Base-by-base conservation (phyloP, 2,797 vertebrate species). In the Spinibarbus caldwelli region DNA sequence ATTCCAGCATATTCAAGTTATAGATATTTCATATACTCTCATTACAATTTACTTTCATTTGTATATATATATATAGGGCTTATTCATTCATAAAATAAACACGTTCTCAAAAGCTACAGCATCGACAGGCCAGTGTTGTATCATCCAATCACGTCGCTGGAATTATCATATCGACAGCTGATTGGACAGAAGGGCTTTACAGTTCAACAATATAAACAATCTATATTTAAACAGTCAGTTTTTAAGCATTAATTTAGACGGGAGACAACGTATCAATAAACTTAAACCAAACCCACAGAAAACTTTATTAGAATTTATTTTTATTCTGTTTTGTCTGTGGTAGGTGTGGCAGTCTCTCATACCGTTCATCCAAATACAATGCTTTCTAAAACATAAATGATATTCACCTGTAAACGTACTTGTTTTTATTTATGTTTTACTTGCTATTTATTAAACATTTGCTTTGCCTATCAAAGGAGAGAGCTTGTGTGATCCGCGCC, bases 141-240 rank as follows among this genome's bases (percentile, higher is more conserved):
- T 7, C 1, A 67, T 41, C 87, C 76, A 90, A 90, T 90, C 80
- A 83, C 31, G 12, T 80, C n/a, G 36, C 0, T 14, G 75, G 10
- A 78, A 77, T 38, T 87, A 91, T 43, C 89, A 89, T 76, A 72
- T 84, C 88, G 80, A 70, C 84, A 82, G 71, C 71, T 88, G 77
- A 95, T 94, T 95, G 93, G 94, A 83, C 85, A 6, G 12, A 15
- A 64, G 31, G 26, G 54, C n/a, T 78, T 21, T 1, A 17, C 54
- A 31, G 52, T 26, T 29, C 23, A 7, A 59, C 38, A 78, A 84
- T 81, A 84, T 76, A 88, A 84, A 86, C 87, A 88, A 82, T 54
- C 23, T 26, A 64, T 7, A 49, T 14, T 17, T 17, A 43, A 23
- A 34, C 38, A 34, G n/a, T 64, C 5, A 0, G 8, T 49, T 38